A percentile compares a stretch with the other conserved stretches of the same genome.
phyloP scores from a whole-genome alignment of 2,113 vertebrate species.

The Ranitomeya variabilis region DNA sequence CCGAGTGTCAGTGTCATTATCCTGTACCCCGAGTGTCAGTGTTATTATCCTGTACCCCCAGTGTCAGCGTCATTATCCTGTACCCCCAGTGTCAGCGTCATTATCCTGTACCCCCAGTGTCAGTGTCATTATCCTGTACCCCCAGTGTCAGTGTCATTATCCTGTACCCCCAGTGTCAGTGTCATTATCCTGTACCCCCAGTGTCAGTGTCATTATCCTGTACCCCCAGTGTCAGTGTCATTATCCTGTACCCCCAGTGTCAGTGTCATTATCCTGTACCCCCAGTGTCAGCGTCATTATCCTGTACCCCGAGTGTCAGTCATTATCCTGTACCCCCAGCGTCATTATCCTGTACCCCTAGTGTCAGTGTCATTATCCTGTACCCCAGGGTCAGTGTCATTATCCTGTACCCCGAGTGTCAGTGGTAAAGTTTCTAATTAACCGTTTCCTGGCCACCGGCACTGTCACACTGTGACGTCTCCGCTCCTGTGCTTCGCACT shows the following conservation, averaged over 20 bases:
- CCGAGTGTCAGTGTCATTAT: not conserved
- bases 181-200: not conserved
- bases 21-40: not conserved
- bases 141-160: not conserved
- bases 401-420: not conserved
- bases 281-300: not conserved
- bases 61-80: not conserved
- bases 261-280: not conserved
- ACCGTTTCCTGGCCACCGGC: not conserved
- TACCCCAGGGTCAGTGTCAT: not conserved
- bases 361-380: not conserved
- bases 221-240: not conserved
- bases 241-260: not conserved
- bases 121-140: not conserved
- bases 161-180: not conserved
- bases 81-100: not conserved
- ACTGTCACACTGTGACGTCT: not conserved
- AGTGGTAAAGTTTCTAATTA: not conserved
- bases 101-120: not conserved
- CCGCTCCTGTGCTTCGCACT: not conserved
- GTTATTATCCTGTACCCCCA: not conserved
- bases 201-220: not conserved
- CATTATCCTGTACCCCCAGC: not conserved
- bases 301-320: too few relatives aligned
- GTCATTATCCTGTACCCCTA: not conserved